Percentiles rank a stretch among this genome's conserved stretches.
These are phyloP conservation scores for Leucoma salicis DNA, from an alignment of 2,888 invertebrate genomes.

Conservation along the genomic window DNA sequence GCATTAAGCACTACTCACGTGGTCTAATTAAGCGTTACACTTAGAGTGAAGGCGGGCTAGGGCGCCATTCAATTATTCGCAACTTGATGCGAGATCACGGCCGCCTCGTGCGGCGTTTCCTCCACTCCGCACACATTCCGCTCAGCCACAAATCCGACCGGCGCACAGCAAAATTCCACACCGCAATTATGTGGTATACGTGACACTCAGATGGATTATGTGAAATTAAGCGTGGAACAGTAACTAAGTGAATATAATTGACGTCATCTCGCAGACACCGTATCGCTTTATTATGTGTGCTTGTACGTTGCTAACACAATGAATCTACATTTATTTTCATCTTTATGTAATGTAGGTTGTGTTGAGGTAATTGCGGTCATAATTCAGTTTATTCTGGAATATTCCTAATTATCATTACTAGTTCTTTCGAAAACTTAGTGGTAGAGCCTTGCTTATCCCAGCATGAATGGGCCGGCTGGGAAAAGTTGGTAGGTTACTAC, in stretches of 20 bases:
- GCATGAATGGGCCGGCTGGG: too few relatives aligned
- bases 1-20: slow-evolving; percentile 66
- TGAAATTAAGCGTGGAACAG: slow-evolving; percentile 67
- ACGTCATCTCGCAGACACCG: slow-evolving; percentile 29
- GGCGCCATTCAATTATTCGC: slow-evolving; percentile 73
- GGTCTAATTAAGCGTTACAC: slow-evolving; percentile 74
- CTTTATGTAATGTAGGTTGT: too few relatives aligned
- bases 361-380: too few relatives aligned
- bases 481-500: too few relatives aligned
- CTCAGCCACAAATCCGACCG: slow-evolving; percentile 52
- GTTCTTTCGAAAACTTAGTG: too few relatives aligned
- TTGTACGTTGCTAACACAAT: slow-evolving; percentile 4
- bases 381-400: too few relatives aligned
- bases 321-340: slow-evolving; percentile 14
- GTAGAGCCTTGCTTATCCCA: too few relatives aligned
- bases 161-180: slow-evolving; percentile 62
- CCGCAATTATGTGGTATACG: slow-evolving; percentile 68
- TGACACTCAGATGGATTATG: slow-evolving; percentile 74
- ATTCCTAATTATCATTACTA: too few relatives aligned
- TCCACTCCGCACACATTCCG: slow-evolving; percentile 5
- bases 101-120: slow-evolving; percentile 6
- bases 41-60: slow-evolving; percentile 54
- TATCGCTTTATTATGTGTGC: background rate
- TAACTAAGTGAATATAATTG: slow-evolving; percentile 69
- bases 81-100: slow-evolving; percentile 75